These are phyloP conservation scores for Oncorhynchus tshawytscha DNA, from an alignment of 2,113 vertebrate species.

Conservation along the genomic window DNA sequence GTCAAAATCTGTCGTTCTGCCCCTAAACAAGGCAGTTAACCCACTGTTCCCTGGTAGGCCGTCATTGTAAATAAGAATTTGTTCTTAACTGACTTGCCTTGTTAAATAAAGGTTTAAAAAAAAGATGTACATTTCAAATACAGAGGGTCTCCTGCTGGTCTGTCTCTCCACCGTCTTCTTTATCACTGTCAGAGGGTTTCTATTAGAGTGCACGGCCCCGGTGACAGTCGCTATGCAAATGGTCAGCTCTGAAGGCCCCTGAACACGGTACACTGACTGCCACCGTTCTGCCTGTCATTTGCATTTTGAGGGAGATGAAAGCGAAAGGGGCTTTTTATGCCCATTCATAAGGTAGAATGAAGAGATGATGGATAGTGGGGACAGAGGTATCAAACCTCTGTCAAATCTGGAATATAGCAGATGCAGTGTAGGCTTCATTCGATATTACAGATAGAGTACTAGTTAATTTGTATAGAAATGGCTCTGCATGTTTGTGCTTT, in stretches of 20 bases:
- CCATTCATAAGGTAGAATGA: constrained; percentile 21
- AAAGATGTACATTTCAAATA: no score
- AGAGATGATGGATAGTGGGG: constrained; percentile 6
- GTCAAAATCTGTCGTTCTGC: no score
- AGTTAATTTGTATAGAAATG: no score
- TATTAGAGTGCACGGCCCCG: neutral
- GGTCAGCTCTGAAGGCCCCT: neutral
- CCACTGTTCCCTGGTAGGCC: no score
- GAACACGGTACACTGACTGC: constrained; percentile 24
- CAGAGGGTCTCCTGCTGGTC: no score
- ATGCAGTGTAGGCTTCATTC: constrained; percentile 5
- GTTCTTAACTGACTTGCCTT: no score
- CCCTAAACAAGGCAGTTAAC: no score
- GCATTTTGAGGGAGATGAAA: constrained; percentile 50
- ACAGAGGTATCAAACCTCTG: constrained; percentile 22
- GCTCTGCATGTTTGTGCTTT: no score
- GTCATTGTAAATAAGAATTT: no score
- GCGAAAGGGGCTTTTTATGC: constrained; percentile 43
- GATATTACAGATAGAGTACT: neutral
- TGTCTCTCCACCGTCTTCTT: neutral
- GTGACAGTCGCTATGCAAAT: constrained; percentile 10
- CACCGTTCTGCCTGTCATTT: constrained; percentile 37
- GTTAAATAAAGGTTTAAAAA: no score
- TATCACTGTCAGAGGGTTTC: neutral
- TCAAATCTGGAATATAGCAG: neutral